Percentiles rank a stretch among this genome's conserved stretches.
These are phyloP conservation scores for Alsophila aescularia DNA, from an alignment of 2,888 invertebrate genomes.

Conservation along the genomic window DNA sequence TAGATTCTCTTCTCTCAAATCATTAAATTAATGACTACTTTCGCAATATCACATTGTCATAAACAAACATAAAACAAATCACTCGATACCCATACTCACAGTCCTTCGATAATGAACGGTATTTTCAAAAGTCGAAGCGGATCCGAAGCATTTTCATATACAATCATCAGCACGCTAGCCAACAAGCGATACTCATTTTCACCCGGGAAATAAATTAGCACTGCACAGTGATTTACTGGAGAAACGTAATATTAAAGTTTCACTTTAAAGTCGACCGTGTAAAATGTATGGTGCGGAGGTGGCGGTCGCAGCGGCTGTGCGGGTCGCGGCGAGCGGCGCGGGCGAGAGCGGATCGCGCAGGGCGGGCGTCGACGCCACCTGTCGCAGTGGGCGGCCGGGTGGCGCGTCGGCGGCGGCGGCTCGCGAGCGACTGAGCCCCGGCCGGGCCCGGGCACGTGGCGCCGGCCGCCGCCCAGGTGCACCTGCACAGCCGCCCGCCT, in stretches of 20 bases:
- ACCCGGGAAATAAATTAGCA: constrained; percentile 50
- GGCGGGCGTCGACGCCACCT: constrained; percentile 74
- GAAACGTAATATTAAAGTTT: constrained; percentile 66
- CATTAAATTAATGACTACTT: not conserved
- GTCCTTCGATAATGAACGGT: constrained; percentile 41
- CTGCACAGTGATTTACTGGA: constrained; percentile 62
- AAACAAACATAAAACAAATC: constrained; percentile 32
- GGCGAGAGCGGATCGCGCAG: constrained; percentile 64
- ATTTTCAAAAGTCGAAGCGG: constrained; percentile 46
- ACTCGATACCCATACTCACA: constrained; percentile 49
- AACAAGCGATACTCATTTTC: constrained; percentile 52
- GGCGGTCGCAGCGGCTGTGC: constrained; percentile 20
- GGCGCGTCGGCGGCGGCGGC: constrained; percentile 44
- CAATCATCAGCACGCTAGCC: constrained; percentile 45
- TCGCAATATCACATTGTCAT: constrained; percentile 17
- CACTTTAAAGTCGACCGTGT: constrained; percentile 60
- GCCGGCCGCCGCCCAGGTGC: constrained; percentile 78
- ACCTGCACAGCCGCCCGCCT: constrained; percentile 51
- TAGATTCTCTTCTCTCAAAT: not conserved
- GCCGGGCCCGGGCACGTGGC: constrained; percentile 60
- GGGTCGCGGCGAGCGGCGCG: constrained; percentile 41
- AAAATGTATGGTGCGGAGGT: constrained; percentile 44
- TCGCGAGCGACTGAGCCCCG: constrained; percentile 65
- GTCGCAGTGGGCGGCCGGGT: constrained; percentile 58
- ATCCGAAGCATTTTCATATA: constrained; percentile 45